phyloP scores from a whole-genome alignment of 2,797 vertebrate genomes.

The Chromobotia macracanthus region DNA sequence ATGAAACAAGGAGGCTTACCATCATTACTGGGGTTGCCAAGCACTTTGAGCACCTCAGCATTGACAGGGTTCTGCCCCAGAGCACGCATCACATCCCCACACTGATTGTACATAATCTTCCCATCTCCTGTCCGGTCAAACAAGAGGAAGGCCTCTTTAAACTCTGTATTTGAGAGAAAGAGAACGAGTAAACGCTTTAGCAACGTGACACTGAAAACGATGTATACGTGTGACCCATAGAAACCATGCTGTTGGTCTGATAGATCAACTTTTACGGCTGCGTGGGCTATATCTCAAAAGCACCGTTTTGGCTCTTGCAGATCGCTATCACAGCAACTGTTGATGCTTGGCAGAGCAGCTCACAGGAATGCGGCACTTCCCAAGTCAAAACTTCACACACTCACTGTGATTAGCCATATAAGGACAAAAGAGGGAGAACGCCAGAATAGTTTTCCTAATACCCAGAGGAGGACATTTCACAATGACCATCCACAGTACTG shows the following conservation, averaged over 20 bases:
- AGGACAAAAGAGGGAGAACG: slow-evolving; percentile 49
- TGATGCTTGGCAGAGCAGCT: slow-evolving; percentile 22
- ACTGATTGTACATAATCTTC: slow-evolving; percentile 90
- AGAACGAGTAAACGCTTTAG: background rate
- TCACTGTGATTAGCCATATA: slow-evolving; percentile 65
- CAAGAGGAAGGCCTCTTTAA: slow-evolving; percentile 92
- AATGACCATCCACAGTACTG: background rate
- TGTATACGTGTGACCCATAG: background rate
- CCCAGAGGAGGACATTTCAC: background rate
- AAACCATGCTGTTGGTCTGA: background rate
- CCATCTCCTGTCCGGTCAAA: slow-evolving; percentile 91
- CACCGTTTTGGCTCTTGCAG: background rate
- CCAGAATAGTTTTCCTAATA: slow-evolving; percentile 17
- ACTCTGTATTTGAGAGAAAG: slow-evolving; percentile 73
- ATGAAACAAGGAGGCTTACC: slow-evolving; percentile 70
- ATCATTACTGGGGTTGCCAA: slow-evolving; percentile 91
- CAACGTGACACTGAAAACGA: background rate
- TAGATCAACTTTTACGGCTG: background rate
- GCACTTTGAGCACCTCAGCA: slow-evolving; percentile 90
- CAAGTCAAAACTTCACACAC: slow-evolving; percentile 46
- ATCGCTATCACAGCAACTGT: slow-evolving; percentile 24
- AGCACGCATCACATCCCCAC: slow-evolving; percentile 90
- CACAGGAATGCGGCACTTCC: slow-evolving; percentile 58
- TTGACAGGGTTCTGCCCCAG: slow-evolving; percentile 93
- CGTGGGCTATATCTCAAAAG: background rate